Evolutionary conservation across 2,797 vertebrate species (phyloP), one percentile per base, ranked within the genome.

Genomic region (Sparus aurata): DNA sequence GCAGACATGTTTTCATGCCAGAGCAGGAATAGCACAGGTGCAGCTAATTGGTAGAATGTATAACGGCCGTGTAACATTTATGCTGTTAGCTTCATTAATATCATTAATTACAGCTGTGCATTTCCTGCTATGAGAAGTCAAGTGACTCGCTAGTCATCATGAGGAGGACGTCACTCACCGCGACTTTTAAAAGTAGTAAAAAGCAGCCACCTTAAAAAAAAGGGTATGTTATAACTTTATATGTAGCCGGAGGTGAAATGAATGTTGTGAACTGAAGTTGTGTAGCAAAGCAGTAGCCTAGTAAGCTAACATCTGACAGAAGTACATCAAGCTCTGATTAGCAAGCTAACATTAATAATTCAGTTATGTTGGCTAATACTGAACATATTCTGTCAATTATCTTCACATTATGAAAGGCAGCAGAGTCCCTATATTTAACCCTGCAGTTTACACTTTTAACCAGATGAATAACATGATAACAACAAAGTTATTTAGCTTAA

Each of bases 41-140:
- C 23, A 16, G 16, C 25, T 54, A 38, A 34, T 34, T 49, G 7
- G 30, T 38, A 20, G 5, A 16, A 22, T 22, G 45, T 22, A 20
- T 12, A 20, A 25, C 20, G 18, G 46, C 13, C 53, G 45, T 23
- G 6, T 23, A 46, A 41, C 16, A 55, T 55, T 59, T 30, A 6
- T 23, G 10, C 6, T 23, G 7, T 54, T 49, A 34, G 12, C 12
- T 55, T 2, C 8, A 64, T 43, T 43, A 12, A 5, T 15, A 25
- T 30, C 5, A 46, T 69, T 10, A 50, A 22, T 67, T 60, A 49
- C 63, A 50, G 54, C 77, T 73, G 69, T 41, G 69, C 38, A 9
- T 17, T 45, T 61, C 8, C 30, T 25, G 57, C 4, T 13, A 2
- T 8, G 27, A 46, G 17, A 11, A n/a, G 4, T 58, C 23, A 65